phyloP scores from a whole-genome alignment of 2,888 invertebrate genomes.

The Dendrolimus houi region DNA sequence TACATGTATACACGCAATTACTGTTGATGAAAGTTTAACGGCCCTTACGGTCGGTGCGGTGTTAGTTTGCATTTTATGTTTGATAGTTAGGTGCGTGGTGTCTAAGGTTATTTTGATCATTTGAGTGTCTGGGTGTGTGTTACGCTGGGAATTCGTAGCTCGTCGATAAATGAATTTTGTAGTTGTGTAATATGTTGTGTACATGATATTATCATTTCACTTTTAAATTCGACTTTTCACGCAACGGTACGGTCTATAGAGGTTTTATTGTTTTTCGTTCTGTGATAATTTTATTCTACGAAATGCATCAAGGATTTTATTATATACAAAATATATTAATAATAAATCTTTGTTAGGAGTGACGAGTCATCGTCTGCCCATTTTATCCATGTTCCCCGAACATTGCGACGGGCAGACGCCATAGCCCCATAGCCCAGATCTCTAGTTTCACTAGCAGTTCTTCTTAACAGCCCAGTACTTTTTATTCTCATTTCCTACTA shows the following conservation, averaged over 20 bases:
- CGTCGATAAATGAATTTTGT: not conserved
- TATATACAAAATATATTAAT: too few relatives aligned
- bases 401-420: too few relatives aligned
- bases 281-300: too few relatives aligned
- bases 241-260: not conserved
- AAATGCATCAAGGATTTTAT: too few relatives aligned
- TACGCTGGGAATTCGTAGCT: not conserved
- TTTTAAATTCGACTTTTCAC: not conserved
- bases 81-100: not conserved
- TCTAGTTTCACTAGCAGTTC: too few relatives aligned
- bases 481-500: too few relatives aligned
- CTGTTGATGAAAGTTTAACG: constrained; percentile 30
- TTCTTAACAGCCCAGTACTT: too few relatives aligned
- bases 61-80: constrained; percentile 32
- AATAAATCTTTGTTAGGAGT: too few relatives aligned
- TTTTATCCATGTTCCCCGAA: too few relatives aligned
- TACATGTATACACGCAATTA: constrained; percentile 21
- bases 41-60: constrained; percentile 19
- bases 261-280: too few relatives aligned
- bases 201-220: not conserved
- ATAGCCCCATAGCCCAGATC: too few relatives aligned
- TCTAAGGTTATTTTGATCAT: not conserved
- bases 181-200: not conserved
- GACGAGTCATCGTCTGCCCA: too few relatives aligned
- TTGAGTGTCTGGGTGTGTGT: not conserved